A percentile compares a stretch with the other conserved stretches of the same genome.
Conservation (phyloP, 2,113 vertebrate species). For the Siniperca chuatsi region DNA sequence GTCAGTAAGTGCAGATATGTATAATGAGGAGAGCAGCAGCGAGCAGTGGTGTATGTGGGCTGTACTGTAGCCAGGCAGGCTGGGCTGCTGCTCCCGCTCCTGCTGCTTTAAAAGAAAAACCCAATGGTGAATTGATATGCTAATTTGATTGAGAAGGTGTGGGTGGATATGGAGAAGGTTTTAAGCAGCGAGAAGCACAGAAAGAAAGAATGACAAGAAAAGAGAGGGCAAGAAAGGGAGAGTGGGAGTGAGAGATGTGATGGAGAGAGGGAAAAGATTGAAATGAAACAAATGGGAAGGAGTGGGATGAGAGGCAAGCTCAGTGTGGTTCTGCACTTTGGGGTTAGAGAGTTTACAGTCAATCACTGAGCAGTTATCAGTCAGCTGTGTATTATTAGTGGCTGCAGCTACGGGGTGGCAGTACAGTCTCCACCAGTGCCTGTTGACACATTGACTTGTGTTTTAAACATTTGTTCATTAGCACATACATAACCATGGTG, state of each 20-base stretch:
- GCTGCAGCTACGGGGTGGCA: constrained; percentile 13
- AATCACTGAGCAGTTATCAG: constrained; percentile 47
- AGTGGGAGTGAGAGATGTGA: constrained; percentile 66
- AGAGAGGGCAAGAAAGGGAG: constrained; percentile 42
- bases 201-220: constrained; percentile 54
- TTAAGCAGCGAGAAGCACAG: constrained; percentile 62
- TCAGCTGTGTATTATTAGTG: constrained; percentile 30
- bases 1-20: constrained; percentile 40
- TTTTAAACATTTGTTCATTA: constrained; percentile 12
- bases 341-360: constrained; percentile 56
- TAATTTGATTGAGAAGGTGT: constrained; percentile 78
- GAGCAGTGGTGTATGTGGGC: constrained; percentile 59
- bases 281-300: constrained; percentile 63
- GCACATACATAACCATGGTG: neutral
- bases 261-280: constrained; percentile 45
- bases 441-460: neutral
- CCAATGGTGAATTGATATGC: constrained; percentile 75
- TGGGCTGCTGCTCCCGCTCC: constrained; percentile 52
- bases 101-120: constrained; percentile 59
- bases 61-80: constrained; percentile 57
- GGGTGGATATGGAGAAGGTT: constrained; percentile 79
- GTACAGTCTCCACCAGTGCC: neutral
- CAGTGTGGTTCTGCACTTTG: constrained; percentile 23
- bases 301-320: constrained; percentile 57
- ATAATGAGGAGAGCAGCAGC: constrained; percentile 52